A percentile compares a stretch with the other conserved stretches of the same genome.
Evolutionary conservation across 2,113 vertebrate genomes (phyloP).

Genomic region (Hippopotamus amphibius): DNA sequence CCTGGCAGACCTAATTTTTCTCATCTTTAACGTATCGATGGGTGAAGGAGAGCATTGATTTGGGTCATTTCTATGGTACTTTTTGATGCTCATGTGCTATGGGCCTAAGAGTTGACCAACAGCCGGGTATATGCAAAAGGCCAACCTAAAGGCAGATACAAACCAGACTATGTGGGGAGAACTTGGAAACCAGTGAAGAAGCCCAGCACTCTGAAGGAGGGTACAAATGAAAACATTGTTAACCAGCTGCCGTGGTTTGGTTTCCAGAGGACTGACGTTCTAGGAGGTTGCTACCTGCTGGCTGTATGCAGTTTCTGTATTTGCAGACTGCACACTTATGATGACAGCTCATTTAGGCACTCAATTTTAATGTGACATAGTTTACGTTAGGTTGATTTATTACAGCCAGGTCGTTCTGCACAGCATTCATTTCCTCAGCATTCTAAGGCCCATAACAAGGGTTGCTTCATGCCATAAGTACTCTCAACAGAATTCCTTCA

Average conservation of each 20-base stretch:
- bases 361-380: conserved; percentile 13
- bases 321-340: not conserved
- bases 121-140: not conserved
- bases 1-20: not conserved
- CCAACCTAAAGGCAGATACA: not conserved
- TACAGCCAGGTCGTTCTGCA: not conserved
- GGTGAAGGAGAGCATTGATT: not conserved
- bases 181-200: not conserved
- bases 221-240: not conserved
- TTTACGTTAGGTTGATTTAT: conserved; percentile 44
- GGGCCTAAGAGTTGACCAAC: not conserved
- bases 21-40: not conserved
- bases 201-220: not conserved
- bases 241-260: not conserved
- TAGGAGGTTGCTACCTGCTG: not conserved
- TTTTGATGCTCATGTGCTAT: not conserved
- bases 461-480: not conserved
- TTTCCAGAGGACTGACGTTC: not conserved
- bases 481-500: not conserved
- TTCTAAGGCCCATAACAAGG: conserved; percentile 13
- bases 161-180: not conserved
- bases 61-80: not conserved
- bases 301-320: not conserved
- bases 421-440: not conserved
- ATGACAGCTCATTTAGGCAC: not conserved